Conservation (phyloP, 1,140 invertebrate species). For the Rhyacophila brunnea region DNA sequence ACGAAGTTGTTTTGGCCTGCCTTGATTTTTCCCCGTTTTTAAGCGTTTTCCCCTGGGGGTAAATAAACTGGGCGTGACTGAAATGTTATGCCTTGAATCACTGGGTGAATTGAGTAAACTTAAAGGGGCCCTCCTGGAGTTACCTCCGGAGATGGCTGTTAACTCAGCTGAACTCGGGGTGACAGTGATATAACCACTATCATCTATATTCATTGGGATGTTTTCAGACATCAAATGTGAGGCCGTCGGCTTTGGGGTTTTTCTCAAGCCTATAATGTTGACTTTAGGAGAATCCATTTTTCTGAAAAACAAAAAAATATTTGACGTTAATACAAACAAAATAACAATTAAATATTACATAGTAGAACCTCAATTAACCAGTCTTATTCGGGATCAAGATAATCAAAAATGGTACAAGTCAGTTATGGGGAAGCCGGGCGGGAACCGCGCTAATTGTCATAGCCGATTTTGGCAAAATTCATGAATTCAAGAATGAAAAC, state of each 20-base stretch:
- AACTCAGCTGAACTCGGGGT: slow-evolving; percentile 25
- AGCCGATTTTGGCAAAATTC: too few relatives aligned
- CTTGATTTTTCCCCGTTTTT: too few relatives aligned
- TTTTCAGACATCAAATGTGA: slow-evolving; percentile 11
- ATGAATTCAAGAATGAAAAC: too few relatives aligned
- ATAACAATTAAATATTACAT: slow-evolving; percentile 9
- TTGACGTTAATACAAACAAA: not conserved
- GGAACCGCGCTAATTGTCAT: too few relatives aligned
- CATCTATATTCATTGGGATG: slow-evolving; percentile 11
- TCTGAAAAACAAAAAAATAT: slow-evolving; percentile 15
- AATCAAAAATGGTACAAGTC: too few relatives aligned
- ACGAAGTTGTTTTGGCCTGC: too few relatives aligned
- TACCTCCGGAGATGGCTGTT: slow-evolving; percentile 4
- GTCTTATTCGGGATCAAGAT: too few relatives aligned
- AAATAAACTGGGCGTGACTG: not conserved
- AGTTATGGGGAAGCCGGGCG: too few relatives aligned
- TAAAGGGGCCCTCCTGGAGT: slow-evolving; percentile 1
- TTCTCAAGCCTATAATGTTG: not conserved
- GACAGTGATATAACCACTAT: slow-evolving; percentile 30
- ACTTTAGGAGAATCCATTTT: slow-evolving; percentile 28
- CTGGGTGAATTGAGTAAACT: not conserved
- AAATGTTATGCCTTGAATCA: not conserved
- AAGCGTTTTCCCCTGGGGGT: not conserved
- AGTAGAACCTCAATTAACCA: too few relatives aligned
- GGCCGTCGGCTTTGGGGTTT: too few relatives aligned